phyloP scores from a whole-genome alignment of 2,113 vertebrate species.

The Noctilio leporinus region DNA sequence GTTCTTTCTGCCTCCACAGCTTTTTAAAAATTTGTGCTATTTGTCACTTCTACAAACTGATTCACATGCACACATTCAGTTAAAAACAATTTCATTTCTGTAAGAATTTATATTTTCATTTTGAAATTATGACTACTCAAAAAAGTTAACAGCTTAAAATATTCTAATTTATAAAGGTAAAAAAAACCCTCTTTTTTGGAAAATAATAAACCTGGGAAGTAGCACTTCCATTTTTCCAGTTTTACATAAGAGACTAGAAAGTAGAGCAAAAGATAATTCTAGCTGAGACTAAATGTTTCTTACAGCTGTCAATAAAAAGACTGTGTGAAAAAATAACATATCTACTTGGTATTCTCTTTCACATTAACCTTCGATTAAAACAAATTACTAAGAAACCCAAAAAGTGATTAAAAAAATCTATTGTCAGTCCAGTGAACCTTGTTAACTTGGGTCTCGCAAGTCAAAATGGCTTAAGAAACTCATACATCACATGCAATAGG shows the following conservation, averaged over 20 bases:
- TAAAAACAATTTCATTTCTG: slow-evolving; percentile 5
- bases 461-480: background rate
- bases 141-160: background rate
- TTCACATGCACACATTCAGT: background rate
- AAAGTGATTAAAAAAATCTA: background rate
- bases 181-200: background rate
- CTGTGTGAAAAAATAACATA: background rate
- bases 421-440: background rate
- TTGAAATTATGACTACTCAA: background rate
- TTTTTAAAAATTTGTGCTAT: background rate
- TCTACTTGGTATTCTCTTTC: background rate
- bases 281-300: background rate
- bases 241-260: background rate
- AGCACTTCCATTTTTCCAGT: background rate
- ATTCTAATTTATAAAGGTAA: background rate
- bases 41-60: background rate
- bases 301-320: background rate
- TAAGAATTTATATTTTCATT: background rate
- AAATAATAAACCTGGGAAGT: background rate
- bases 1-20: background rate
- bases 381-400: background rate
- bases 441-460: background rate
- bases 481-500: background rate
- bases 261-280: background rate
- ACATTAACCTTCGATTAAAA: background rate